Base-by-base conservation (phyloP, 2,113 vertebrate species). In the Tupaia tana region DNA sequence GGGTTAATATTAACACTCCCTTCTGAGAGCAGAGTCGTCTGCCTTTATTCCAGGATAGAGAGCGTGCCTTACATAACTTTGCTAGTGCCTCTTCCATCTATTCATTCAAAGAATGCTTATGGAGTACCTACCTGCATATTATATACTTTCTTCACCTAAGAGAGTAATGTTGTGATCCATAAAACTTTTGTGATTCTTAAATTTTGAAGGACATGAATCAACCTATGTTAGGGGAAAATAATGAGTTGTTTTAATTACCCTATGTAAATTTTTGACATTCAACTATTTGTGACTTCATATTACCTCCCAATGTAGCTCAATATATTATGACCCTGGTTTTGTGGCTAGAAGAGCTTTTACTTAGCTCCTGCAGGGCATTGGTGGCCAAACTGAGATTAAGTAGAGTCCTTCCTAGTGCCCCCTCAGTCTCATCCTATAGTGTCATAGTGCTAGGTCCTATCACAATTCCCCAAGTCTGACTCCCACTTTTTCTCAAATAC, bases 401-500 rank as follows among this genome's bases (percentile, higher is more conserved):
- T 19, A 31, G 22, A 25, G n/a, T 27, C 59, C 61, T 80, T 81
- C n/a, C 63, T 5, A 16, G 2, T 43, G 27, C 52, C 4, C 52
- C 67, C 31, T 12, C 4, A 31, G 22, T 22, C 18, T 58, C 22
- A 75, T 0, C 56, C 58, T 9, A 29, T 8, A 24, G 64, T 0
- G 0, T 25, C 2, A 6, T 0, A 22, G 20, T 29, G 29, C 27
- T 20, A 12, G 71, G 58, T 77, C 27, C 1, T 9, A 11, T 14
- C 64, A 7, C 6, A 22, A 25, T 3, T 22, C 52, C 78, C 9
- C 2, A 16, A 79, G 25, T n/a, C 14, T 2, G 16, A 2, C 15
- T 52, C 61, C n/a, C 1, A 2, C 19, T 4, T n/a, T 59, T 25
- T 69, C 61, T 80, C 80, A 71, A 61, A 80, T 8, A 9, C 29